Conservation (phyloP, 2,113 vertebrate genomes). For the Eonycteris spelaea region DNA sequence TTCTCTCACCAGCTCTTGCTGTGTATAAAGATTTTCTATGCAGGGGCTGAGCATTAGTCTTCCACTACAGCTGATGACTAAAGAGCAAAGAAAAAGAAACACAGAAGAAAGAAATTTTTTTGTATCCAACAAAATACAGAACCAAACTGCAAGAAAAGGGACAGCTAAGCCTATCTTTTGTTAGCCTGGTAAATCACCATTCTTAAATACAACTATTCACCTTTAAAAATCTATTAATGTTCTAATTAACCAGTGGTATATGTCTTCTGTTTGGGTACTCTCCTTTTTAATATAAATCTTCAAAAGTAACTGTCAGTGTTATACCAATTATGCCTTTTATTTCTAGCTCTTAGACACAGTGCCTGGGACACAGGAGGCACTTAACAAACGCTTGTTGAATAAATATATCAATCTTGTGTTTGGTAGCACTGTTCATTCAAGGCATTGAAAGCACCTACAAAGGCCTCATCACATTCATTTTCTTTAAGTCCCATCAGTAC, state of each 20-base stretch:
- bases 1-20: conserved; percentile 75
- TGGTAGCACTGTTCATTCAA: neutral
- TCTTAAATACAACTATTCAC: conserved; percentile 34
- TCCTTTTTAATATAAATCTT: conserved; percentile 48
- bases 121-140: conserved; percentile 29
- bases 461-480: neutral
- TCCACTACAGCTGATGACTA: conserved; percentile 75
- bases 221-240: conserved; percentile 14
- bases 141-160: conserved; percentile 12
- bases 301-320: conserved; percentile 44
- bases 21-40: conserved; percentile 76
- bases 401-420: neutral
- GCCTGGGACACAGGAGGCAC: neutral
- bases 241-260: conserved; percentile 20
- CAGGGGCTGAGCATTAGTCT: conserved; percentile 69
- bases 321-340: conserved; percentile 49
- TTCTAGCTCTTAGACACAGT: conserved; percentile 15
- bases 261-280: conserved; percentile 30
- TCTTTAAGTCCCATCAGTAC: neutral
- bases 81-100: conserved; percentile 66
- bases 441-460: neutral
- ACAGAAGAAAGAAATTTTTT: conserved; percentile 45
- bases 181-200: conserved; percentile 38
- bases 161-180: neutral
- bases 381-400: conserved; percentile 27